phyloP scores from a whole-genome alignment of 2,113 vertebrate species.

The Chloroceryle aenea region DNA sequence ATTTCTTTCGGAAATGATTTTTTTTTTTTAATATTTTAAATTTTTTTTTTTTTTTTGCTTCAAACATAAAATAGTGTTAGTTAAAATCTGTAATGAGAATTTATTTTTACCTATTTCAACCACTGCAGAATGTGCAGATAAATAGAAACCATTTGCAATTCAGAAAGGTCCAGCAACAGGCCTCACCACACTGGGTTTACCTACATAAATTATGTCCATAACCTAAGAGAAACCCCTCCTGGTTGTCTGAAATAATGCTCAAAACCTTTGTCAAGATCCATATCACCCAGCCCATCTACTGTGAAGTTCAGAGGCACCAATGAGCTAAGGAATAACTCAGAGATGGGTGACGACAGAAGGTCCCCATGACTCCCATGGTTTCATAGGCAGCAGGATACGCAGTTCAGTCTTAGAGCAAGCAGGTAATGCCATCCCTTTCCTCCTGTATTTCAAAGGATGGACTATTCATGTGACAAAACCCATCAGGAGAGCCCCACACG shows the following conservation, averaged over 20 bases:
- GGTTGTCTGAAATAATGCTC: neutral
- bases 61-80: neutral
- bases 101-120: neutral
- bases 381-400: neutral
- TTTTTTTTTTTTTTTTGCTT: neutral
- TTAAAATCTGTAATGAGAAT: neutral
- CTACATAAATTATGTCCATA: neutral
- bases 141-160: neutral
- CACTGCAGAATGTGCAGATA: neutral
- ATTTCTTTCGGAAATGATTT: neutral
- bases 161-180: neutral
- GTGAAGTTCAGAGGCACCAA: neutral
- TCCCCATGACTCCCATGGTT: fast-evolving
- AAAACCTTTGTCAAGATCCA: neutral
- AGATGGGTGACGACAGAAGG: neutral
- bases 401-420: neutral
- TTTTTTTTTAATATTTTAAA: neutral
- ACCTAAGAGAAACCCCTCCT: neutral
- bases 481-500: fast-evolving
- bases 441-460: neutral
- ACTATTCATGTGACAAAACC: neutral
- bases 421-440: neutral
- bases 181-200: neutral
- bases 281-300: neutral
- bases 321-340: neutral